Conservation (phyloP, 2,113 vertebrate genomes). For the Rhagologus leucostigma region DNA sequence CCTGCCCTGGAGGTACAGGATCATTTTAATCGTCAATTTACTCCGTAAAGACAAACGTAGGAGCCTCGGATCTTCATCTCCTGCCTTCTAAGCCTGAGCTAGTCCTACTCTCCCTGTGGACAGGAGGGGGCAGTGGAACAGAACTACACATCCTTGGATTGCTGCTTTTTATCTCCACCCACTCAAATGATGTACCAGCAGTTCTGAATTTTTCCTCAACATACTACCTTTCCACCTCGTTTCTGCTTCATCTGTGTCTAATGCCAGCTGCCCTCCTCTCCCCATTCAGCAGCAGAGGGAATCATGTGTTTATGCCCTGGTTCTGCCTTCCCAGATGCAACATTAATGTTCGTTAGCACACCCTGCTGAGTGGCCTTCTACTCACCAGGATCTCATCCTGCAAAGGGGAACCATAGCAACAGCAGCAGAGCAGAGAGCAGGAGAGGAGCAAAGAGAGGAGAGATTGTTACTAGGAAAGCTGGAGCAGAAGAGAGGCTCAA, state of each 20-base stretch:
- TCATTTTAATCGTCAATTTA: background rate
- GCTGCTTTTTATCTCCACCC: constrained; percentile 17
- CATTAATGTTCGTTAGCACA: constrained; percentile 62
- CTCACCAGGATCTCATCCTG: constrained; percentile 92
- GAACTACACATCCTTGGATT: background rate
- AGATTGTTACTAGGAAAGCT: constrained; percentile 77
- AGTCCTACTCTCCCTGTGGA: background rate
- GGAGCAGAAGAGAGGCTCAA: constrained; percentile 57
- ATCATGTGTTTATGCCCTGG: background rate
- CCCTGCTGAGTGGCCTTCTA: constrained; percentile 73
- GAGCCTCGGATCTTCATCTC: background rate
- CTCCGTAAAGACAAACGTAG: background rate
- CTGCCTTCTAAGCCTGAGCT: background rate
- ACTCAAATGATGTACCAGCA: background rate
- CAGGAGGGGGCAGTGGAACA: constrained; percentile 50
- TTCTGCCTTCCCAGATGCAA: constrained; percentile 62
- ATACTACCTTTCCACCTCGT: background rate
- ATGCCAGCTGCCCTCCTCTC: background rate
- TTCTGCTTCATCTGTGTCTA: constrained; percentile 7
- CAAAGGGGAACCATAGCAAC: constrained; percentile 84
- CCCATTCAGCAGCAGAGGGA: background rate
- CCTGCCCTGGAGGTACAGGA: background rate
- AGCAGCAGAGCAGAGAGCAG: constrained; percentile 77
- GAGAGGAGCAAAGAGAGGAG: constrained; percentile 79
- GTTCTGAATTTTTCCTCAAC: background rate